Conservation (phyloP, 1,140 invertebrate species). For the Meloidogyne exigua region DNA sequence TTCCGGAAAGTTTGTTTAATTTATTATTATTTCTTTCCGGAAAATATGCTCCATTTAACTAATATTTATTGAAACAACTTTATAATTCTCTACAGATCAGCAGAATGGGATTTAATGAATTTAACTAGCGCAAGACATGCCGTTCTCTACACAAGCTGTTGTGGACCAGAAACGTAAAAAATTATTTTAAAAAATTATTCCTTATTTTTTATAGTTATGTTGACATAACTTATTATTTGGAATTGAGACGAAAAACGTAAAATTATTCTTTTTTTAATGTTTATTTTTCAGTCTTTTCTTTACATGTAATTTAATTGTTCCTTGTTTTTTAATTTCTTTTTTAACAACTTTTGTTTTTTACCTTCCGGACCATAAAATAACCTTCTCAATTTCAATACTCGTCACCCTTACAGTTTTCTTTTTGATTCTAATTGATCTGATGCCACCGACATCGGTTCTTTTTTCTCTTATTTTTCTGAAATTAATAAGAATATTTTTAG, state of each 20-base stretch:
- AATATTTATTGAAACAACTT: too few relatives aligned
- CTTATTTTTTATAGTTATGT: constrained; percentile 77
- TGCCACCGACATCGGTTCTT: constrained; percentile 97
- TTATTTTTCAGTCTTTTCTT: constrained; percentile 73
- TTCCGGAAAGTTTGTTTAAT: too few relatives aligned
- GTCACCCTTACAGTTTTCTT: constrained; percentile 99
- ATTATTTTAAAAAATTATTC: constrained; percentile 77
- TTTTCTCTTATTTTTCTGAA: too few relatives aligned
- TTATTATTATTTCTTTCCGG: too few relatives aligned
- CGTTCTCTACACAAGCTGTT: constrained; percentile 62
- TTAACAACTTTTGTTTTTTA: constrained; percentile 96
- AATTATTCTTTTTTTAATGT: constrained; percentile 69
- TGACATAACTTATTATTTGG: constrained; percentile 97
- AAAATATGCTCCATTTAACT: too few relatives aligned
- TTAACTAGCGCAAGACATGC: constrained; percentile 57
- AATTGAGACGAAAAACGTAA: constrained; percentile 84
- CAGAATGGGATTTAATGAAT: constrained; percentile 93
- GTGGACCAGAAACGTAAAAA: constrained; percentile 73
- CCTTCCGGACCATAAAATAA: constrained; percentile 94
- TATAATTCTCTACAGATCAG: constrained; percentile 66
- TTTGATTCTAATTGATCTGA: constrained; percentile 84
- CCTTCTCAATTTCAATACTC: constrained; percentile 95
- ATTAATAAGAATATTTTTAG: too few relatives aligned
- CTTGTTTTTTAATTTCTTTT: constrained; percentile 92
- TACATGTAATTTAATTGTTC: constrained; percentile 92